Base-by-base conservation (phyloP, 2,113 vertebrate genomes). In the Cinclus cinclus region DNA sequence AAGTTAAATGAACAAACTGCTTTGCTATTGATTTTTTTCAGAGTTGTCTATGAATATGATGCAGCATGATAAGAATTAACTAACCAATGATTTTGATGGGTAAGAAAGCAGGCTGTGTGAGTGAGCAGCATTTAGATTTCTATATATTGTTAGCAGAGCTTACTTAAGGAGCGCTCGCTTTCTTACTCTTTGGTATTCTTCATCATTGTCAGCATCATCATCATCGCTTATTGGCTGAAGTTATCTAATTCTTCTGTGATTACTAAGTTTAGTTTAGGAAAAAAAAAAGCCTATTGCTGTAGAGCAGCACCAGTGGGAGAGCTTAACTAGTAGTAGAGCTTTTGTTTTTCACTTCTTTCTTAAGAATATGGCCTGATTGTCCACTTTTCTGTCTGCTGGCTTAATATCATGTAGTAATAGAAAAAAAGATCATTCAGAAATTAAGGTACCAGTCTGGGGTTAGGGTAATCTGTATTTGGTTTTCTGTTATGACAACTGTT, bases 1-100 rank as follows among this genome's bases (percentile, higher is more conserved):
- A 74, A 87, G 25, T 63, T 84, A 92, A 89, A 83, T 55, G 55
- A 95, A 80, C 31, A 55, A 70, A 53, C 27, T 55, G 83, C 23
- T 64, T 92, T 70, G 41, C n/a, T 82, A 88, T 47, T 86, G 64
- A 92, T 87, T 89, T 52, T 83, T 94, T 67, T 78, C 77, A 90
- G 58, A 95, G 25, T 39, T 93, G 73, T 68, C 83, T 89, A 27
- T 46, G 85, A 94, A 60, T 83, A 91, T 41, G 89, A 94, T 53
- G 69, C 89, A 94, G 21, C 50, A 55, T 53, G 42, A 56, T 65
- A 87, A 77, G 42, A 87, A 92, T 93, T 89, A 81, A 86, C 42
- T 71, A 87, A 80, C 31, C 10, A 74, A 23, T 35, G 15, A 70
- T 71, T 76, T 88, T 58, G 14, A 15, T 16, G 65, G 18, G 2